Base-by-base conservation (phyloP, 2,113 vertebrate species). In the Tachysurus vachellii region DNA sequence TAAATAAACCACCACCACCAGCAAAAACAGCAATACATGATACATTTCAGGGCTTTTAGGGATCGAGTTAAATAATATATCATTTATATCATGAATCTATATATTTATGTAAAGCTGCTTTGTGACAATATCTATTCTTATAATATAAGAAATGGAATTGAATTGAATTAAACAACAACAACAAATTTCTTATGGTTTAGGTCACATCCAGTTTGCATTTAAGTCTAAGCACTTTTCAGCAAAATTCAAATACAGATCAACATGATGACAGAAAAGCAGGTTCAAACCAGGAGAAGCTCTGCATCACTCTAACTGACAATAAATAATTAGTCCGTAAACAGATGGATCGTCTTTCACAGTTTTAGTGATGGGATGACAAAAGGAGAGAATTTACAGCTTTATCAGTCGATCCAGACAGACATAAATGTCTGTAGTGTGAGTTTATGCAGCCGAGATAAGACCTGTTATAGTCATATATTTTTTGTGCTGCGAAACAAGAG, bases 381-480 rank as follows among this genome's bases (percentile, higher is more conserved):
- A 87, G 44, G 83, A 77, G 28, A 54, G 42, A 82, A 85, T 85
- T 77, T 85, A 79, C 87, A 79, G 84, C 66, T 82, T 89, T 82
- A 83, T 89, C 83, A 85, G 19, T 83, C 36, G 44, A 81, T 82
- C 36, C 54, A 87, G 86, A 87, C 79, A 71, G n/a, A 23, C 61
- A 28, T 87, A 71, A 82, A 89, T 66, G 75, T 61, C 54, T 79
- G 75, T 80, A 77, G 36, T 68, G 56, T 85, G 77, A 85, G 59
- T 36, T 85, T 68, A 87, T 81, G 56, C 66, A 62, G 31, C 56
- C 47, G 53, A 57, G 36, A 76, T 68, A 82, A 53, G 21, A 85
- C 53, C n/a, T 85, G 76, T 50, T 82, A 66, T 89, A 79, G 6
- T 64, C 36, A 10, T 36, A 17, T 47, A 70, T 88, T 59, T 85